These are phyloP conservation scores for Tipula helvola DNA, from an alignment of 2,888 invertebrate species.

Conservation along the genomic window DNA sequence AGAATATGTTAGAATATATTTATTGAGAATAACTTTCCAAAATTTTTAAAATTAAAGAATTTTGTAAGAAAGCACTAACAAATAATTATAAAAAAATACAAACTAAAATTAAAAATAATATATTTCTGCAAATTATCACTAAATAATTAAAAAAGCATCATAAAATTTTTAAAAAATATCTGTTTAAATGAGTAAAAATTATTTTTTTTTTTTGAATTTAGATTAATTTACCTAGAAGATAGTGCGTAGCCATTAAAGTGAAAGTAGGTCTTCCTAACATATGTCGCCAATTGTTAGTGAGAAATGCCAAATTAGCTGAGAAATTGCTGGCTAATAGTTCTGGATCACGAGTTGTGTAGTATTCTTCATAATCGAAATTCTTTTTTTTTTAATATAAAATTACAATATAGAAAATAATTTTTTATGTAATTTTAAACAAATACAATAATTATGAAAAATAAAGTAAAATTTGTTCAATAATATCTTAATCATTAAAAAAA, in stretches of 20 bases:
- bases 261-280: constrained; percentile 94
- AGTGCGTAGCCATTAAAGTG: constrained; percentile 75
- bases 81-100: neutral
- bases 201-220: neutral
- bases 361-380: constrained; percentile 86
- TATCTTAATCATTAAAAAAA: neutral
- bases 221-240: constrained; percentile 60
- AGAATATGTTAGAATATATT: neutral
- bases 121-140: neutral
- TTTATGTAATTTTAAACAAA: neutral
- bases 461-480: neutral
- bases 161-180: neutral
- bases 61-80: neutral
- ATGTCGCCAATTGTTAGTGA: constrained; percentile 93
- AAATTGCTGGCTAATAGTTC: constrained; percentile 89
- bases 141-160: neutral
- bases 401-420: constrained; percentile 14
- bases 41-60: neutral
- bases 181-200: neutral
- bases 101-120: neutral
- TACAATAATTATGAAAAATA: neutral
- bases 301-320: constrained; percentile 85
- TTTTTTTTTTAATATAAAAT: constrained; percentile 30
- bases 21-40: no score
- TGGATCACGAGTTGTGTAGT: constrained; percentile 94